Percentiles rank a stretch among this genome's conserved stretches.
Evolutionary conservation across 1,140 invertebrate species (phyloP).

Genomic region (Drosophila prosaltans): DNA sequence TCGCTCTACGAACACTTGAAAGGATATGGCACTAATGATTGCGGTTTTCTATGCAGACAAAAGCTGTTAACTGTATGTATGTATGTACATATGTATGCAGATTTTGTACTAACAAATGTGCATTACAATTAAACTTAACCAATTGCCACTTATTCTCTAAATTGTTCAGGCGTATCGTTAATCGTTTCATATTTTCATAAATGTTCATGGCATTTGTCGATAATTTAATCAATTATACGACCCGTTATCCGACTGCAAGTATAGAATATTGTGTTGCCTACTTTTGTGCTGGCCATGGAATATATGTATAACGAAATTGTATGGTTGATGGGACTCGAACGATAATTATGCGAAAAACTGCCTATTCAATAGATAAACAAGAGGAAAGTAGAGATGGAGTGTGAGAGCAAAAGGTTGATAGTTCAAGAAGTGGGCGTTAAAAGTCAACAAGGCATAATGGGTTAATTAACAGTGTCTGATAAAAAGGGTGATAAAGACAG

Average conservation of each 20-base stretch:
- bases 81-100: too few species aligned
- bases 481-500: conserved; percentile 19
- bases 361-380: conserved; percentile 11
- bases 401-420: conserved; percentile 3
- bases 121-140: too few species aligned
- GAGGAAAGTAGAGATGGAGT: neutral
- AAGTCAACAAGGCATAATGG: conserved; percentile 70
- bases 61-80: too few species aligned
- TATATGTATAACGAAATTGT: conserved; percentile 43
- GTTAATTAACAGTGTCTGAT: conserved; percentile 57
- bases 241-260: neutral
- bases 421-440: conserved; percentile 1
- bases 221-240: conserved; percentile 3
- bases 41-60: too few species aligned
- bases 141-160: too few species aligned
- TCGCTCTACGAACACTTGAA: too few species aligned
- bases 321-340: conserved; percentile 49
- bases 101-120: too few species aligned
- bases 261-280: conserved; percentile 2
- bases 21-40: too few species aligned
- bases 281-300: conserved; percentile 2
- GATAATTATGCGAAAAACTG: conserved; percentile 53
- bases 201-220: neutral
- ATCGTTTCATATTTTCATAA: neutral
- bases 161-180: too few species aligned